Base-by-base conservation (phyloP, 1,140 invertebrate species). In the Drosophila navojoa region DNA sequence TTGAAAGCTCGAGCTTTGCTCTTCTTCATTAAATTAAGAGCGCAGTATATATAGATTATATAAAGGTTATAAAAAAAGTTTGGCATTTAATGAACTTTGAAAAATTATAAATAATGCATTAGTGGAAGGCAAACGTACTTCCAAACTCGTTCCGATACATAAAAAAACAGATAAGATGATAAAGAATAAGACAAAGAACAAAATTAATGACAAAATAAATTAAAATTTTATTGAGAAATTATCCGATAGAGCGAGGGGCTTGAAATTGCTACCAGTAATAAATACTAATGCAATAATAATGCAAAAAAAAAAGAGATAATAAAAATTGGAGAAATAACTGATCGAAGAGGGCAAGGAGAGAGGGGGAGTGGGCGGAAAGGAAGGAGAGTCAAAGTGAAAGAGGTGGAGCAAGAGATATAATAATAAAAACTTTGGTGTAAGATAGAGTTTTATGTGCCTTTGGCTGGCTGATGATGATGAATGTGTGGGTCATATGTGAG, bases 161-260 rank as follows among this genome's bases (percentile, higher is more conserved):
- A 25, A 50, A 32, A 44, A n/a, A 2, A 7, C 1, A 32, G 5
- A 5, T 5, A 32, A 7, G 32, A 32, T 15, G n/a, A 16, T 6
- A 2, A 45, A 7, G n/a, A 16, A 45, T 15, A 45, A 16, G 42
- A 45, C 15, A 15, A 16, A 45, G 15, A 16, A 45, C 6, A 7
- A 45, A 58, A 38, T n/a, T 47, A 55, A 35, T 58, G 19, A 35
- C 3, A 53, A 69, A 68, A 66, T 55, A 58, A 78, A 71, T 72
- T 59, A 59, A 76, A 76, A 79, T 76, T 81, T 79, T 87, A 86
- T 86, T 78, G 79, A 71, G 64, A 86, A 81, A 73, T 87, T 81
- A 81, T 87, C 63, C 50, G 57, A 81, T 79, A 81, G 72, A 81
- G 58, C 54, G 53, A 27, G 7, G 6, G 42, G 15, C 5, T 38